These are phyloP conservation scores for Drosophila baimaii DNA, from an alignment of 1,140 invertebrate genomes.

Conservation along the genomic window DNA sequence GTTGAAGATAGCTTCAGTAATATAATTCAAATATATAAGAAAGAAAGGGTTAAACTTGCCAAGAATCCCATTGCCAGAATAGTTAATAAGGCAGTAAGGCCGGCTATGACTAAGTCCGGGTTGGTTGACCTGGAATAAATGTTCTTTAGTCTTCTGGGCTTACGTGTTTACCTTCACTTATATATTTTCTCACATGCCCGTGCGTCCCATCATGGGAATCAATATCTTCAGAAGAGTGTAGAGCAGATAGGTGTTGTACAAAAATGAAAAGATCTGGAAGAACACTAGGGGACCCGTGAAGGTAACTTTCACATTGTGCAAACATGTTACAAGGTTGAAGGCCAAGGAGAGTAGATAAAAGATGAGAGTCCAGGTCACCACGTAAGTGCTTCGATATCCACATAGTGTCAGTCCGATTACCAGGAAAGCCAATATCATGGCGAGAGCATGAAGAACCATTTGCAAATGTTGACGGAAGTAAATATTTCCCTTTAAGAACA, in stretches of 20 bases:
- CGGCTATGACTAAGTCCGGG: conserved; percentile 86
- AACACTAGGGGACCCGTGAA: conserved; percentile 86
- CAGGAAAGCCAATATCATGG: conserved; percentile 49
- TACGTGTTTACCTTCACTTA: neutral
- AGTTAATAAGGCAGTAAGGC: conserved; percentile 83
- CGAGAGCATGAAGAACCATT: conserved; percentile 59
- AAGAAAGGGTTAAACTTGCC: conserved; percentile 32
- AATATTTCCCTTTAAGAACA: neutral
- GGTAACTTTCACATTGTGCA: conserved; percentile 84
- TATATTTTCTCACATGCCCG: conserved; percentile 79
- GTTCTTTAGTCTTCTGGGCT: neutral
- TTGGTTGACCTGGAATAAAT: conserved; percentile 79
- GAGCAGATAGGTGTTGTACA: conserved; percentile 87
- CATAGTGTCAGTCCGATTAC: conserved; percentile 30
- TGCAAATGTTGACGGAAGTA: conserved; percentile 50
- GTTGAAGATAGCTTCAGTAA: neutral
- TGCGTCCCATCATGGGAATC: conserved; percentile 88
- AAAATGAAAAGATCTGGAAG: conserved; percentile 68
- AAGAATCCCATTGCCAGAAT: conserved; percentile 69
- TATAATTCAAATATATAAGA: neutral
- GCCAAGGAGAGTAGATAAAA: conserved; percentile 55
- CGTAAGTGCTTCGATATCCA: conserved; percentile 60
- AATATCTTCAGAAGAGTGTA: conserved; percentile 85
- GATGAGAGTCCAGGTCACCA: conserved; percentile 36
- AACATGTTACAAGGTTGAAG: conserved; percentile 54